Percentiles rank a stretch among this genome's conserved stretches.
Evolutionary conservation across 2,797 vertebrate genomes (phyloP).

Genomic region (Macropodus opercularis): DNA sequence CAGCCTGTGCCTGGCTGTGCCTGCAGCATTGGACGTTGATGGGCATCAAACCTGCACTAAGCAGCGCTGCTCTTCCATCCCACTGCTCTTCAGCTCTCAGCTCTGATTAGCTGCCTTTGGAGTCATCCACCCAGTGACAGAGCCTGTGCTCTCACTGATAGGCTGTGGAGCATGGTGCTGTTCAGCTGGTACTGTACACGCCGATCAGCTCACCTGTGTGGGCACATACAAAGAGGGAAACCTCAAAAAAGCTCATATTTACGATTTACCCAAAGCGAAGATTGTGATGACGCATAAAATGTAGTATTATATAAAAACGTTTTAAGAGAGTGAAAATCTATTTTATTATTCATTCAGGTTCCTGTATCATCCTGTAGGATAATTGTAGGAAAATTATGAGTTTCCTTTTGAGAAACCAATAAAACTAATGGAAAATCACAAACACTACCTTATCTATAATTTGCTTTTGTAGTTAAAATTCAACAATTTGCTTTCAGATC

Average conservation of each 20-base stretch:
- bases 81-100: slow-evolving; percentile 53
- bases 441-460: too few species aligned
- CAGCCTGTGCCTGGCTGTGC: slow-evolving; percentile 43
- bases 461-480: too few species aligned
- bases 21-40: slow-evolving; percentile 56
- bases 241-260: neutral
- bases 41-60: slow-evolving; percentile 76
- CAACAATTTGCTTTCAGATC: too few species aligned
- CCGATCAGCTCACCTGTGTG: slow-evolving; percentile 53
- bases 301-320: too few species aligned
- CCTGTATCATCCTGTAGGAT: too few species aligned
- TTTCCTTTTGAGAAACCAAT: too few species aligned
- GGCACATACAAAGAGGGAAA: slow-evolving; percentile 16
- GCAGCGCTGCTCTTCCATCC: slow-evolving; percentile 64
- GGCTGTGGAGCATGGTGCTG: slow-evolving; percentile 63
- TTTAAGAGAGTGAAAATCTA: too few species aligned
- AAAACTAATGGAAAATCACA: too few species aligned
- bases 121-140: slow-evolving; percentile 59
- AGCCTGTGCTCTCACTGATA: slow-evolving; percentile 60
- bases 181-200: slow-evolving; percentile 37
- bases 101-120: slow-evolving; percentile 64
- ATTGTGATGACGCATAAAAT: too few species aligned
- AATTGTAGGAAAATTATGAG: too few species aligned
- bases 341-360: too few species aligned
- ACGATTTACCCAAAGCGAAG: too few species aligned